Conservation (phyloP, 2,797 vertebrate species). For the Lagodon rhomboides region DNA sequence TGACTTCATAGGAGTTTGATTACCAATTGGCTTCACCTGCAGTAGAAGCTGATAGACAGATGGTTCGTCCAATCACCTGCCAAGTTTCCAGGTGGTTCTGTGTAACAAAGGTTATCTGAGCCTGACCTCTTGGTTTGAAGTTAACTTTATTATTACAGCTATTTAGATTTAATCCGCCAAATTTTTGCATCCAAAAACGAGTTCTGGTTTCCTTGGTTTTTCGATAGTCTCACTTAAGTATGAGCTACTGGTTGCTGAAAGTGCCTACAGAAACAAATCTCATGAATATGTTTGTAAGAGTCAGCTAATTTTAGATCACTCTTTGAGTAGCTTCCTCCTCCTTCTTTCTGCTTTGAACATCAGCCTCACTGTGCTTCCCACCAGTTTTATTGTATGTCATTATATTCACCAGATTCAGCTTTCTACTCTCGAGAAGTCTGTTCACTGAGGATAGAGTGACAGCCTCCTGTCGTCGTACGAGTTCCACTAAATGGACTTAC, state of each 20-base stretch:
- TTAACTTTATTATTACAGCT: not conserved
- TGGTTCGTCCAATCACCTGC: too few relatives aligned
- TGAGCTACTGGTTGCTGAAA: not conserved
- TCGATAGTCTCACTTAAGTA: not conserved
- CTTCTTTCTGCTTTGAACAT: not conserved
- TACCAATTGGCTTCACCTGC: too few relatives aligned
- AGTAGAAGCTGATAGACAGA: too few relatives aligned
- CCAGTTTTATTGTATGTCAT: not conserved
- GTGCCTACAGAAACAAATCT: not conserved
- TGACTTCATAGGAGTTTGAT: too few relatives aligned
- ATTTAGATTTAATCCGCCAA: not conserved
- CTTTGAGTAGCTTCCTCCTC: not conserved
- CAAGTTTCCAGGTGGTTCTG: too few relatives aligned
- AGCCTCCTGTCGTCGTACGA: slow-evolving; percentile 30
- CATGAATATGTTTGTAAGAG: not conserved
- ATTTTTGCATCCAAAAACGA: not conserved
- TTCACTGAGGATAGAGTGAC: not conserved
- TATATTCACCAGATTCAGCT: slow-evolving; percentile 2
- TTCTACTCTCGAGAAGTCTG: not conserved
- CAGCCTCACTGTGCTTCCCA: not conserved
- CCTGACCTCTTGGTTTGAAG: not conserved
- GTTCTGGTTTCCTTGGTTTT: not conserved
- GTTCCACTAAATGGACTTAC: slow-evolving; percentile 1
- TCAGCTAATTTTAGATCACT: not conserved
- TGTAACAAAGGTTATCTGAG: not conserved